These are phyloP conservation scores for Drosophila hamatofila DNA, from an alignment of 2,888 invertebrate genomes.

Conservation along the genomic window DNA sequence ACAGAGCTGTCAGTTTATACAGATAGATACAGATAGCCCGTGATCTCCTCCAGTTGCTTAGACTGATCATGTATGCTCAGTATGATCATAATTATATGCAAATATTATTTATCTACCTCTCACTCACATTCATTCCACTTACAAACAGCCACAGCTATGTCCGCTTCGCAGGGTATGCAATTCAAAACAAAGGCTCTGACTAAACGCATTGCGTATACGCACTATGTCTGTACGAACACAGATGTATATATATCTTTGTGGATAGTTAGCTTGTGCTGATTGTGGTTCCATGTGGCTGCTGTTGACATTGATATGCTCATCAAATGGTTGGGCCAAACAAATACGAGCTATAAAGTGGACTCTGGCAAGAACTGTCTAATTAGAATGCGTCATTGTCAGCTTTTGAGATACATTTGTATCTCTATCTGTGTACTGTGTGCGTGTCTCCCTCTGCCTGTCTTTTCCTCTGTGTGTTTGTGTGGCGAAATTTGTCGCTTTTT, in stretches of 20 bases:
- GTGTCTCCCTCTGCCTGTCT: not conserved
- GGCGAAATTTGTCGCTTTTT: conserved; percentile 50
- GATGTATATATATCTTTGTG: not conserved
- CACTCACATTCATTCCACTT: not conserved
- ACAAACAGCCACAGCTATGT: not conserved
- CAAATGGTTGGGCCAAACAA: conserved; percentile 19
- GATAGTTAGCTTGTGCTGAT: not conserved
- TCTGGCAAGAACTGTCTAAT: conserved; percentile 42
- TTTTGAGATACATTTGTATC: conserved; percentile 41
- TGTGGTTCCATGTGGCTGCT: conserved; percentile 24
- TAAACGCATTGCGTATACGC: conserved; percentile 27
- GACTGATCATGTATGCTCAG: not conserved
- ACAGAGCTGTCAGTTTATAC: too few relatives aligned
- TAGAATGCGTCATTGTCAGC: conserved; percentile 50
- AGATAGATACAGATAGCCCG: too few relatives aligned
- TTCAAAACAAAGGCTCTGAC: not conserved
- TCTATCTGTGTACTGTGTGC: not conserved
- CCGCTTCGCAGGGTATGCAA: conserved; percentile 1
- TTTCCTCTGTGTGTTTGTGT: conserved; percentile 14
- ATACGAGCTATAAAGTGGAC: conserved; percentile 11
- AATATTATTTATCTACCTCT: not conserved
- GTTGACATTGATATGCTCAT: conserved; percentile 38
- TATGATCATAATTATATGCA: not conserved
- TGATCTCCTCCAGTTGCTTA: not conserved
- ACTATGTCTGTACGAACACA: not conserved